Conservation (phyloP, 2,113 vertebrate genomes). For the Proteles cristata region DNA sequence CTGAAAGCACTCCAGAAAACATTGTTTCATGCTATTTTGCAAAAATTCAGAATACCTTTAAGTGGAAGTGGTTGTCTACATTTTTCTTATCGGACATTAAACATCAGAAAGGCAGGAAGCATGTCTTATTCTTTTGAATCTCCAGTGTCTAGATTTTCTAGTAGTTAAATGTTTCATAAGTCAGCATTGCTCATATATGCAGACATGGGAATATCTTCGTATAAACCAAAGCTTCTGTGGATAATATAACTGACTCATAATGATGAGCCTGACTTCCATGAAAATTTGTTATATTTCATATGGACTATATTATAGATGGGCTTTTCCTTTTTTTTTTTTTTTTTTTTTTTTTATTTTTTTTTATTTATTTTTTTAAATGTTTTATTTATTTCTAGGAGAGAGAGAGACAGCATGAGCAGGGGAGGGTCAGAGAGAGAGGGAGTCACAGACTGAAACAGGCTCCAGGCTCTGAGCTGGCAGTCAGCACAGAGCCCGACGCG, state of each 20-base stretch:
- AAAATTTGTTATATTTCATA: background rate
- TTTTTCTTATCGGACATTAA: background rate
- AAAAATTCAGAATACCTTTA: slow-evolving; percentile 14
- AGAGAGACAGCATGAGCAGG: too few relatives aligned
- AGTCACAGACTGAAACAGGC: too few relatives aligned
- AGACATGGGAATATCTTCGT: background rate
- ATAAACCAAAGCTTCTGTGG: background rate
- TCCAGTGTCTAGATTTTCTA: background rate
- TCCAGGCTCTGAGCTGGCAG: too few relatives aligned
- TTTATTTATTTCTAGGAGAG: too few relatives aligned
- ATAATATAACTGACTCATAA: background rate
- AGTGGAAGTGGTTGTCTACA: background rate
- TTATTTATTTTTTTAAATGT: too few relatives aligned
- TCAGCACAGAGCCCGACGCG: too few relatives aligned
- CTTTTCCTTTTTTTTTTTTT: too few relatives aligned
- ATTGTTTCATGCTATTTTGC: background rate
- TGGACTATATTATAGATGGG: background rate
- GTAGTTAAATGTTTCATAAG: background rate
- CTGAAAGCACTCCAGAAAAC: background rate
- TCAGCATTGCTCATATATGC: background rate
- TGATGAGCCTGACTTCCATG: background rate
- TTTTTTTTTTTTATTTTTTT: too few relatives aligned
- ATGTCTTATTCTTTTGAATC: slow-evolving; percentile 23
- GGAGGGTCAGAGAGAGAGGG: too few relatives aligned
- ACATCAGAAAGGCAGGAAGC: background rate